Percentiles rank a stretch among this genome's conserved stretches.
phyloP scores from a whole-genome alignment of 2,113 vertebrate species.

The Himantopus leucocephalus region DNA sequence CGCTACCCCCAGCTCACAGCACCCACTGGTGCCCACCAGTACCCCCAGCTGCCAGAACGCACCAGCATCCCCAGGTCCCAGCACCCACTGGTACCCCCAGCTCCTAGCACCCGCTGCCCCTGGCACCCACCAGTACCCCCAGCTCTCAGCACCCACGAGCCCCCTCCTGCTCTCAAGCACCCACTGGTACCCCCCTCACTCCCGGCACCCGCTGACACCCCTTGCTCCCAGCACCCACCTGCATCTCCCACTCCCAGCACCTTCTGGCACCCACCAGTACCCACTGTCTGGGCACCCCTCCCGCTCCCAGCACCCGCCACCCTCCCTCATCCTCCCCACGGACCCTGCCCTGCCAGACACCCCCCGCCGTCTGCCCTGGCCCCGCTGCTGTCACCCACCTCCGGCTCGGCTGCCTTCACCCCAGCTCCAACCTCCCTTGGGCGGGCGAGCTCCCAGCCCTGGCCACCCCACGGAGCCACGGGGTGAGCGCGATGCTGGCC shows the following conservation, averaged over 20 bases:
- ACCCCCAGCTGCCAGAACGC: not conserved
- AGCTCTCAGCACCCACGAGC: not conserved
- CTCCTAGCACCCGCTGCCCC: too few relatives aligned
- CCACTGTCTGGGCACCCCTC: not conserved
- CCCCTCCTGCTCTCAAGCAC: not conserved
- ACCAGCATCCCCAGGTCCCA: not conserved
- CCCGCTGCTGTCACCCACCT: not conserved
- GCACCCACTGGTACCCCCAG: too few relatives aligned
- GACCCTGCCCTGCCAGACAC: not conserved
- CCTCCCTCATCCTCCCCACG: fast-evolving
- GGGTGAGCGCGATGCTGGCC: not conserved
- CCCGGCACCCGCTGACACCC: not conserved
- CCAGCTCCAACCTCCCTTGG: too few relatives aligned
- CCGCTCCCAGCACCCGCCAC: not conserved
- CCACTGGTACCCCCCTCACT: too few relatives aligned
- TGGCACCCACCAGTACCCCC: too few relatives aligned
- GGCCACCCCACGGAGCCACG: fast-evolving
- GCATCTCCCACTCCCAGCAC: not conserved
- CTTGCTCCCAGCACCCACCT: not conserved
- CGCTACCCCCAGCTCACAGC: too few relatives aligned
- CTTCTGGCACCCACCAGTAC: not conserved
- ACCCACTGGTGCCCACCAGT: too few relatives aligned
- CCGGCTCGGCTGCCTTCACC: not conserved
- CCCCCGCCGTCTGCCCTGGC: not conserved
- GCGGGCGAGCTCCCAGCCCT: not conserved